Evolutionary conservation across 2,113 vertebrate genomes (phyloP).

Genomic region (Desmodus rotundus): DNA sequence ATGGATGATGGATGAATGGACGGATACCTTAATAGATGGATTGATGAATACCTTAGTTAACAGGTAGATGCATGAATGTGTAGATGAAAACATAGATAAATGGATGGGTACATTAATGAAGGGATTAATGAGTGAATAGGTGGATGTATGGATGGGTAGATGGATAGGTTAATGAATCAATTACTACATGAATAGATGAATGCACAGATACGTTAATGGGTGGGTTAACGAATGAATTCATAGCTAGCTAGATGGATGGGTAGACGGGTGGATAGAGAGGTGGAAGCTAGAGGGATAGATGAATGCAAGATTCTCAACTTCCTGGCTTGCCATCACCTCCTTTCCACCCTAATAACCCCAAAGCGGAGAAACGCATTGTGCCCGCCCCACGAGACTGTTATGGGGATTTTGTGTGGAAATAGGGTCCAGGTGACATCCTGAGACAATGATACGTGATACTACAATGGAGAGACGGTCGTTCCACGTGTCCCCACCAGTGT

Average conservation of each 20-base stretch:
- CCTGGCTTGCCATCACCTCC: background rate
- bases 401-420: too few relatives aligned
- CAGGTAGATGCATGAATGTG: too few relatives aligned
- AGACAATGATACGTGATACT: rapidly evolving
- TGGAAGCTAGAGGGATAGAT: too few relatives aligned
- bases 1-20: too few relatives aligned
- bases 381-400: rapidly evolving
- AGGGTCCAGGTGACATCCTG: rapidly evolving
- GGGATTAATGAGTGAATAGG: too few relatives aligned
- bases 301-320: background rate
- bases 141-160: rapidly evolving
- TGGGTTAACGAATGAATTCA: rapidly evolving
- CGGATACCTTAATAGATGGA: too few relatives aligned
- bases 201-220: too few relatives aligned
- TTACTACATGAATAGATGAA: background rate
- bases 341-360: background rate
- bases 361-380: rapidly evolving
- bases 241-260: rapidly evolving
- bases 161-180: rapidly evolving
- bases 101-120: too few relatives aligned
- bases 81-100: background rate
- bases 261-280: background rate
- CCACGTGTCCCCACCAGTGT: rapidly evolving
- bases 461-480: rapidly evolving
- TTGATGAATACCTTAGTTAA: too few relatives aligned